Evolutionary conservation across 2,797 vertebrate species (phyloP), one percentile per base, ranked within the genome.

Genomic region (Thaleichthys pacificus): DNA sequence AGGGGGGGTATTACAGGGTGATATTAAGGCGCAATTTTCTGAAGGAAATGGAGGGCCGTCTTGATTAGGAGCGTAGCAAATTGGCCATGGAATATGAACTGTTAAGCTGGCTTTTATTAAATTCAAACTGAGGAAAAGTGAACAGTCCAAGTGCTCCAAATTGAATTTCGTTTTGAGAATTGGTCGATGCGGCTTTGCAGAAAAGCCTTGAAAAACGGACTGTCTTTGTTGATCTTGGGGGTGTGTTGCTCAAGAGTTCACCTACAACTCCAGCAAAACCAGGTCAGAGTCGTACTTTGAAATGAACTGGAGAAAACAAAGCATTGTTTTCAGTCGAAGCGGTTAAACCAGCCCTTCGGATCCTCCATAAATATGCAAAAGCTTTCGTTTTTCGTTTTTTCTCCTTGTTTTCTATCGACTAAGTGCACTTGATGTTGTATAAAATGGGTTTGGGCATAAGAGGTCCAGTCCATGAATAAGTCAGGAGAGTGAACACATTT

Each of bases 321-420:
- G 47, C 51, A 3, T 32, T 32, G 17, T 72, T 79, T 85, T 69
- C 69, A 69, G 64, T 72, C 60, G 66, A 76, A 28, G 63, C 74
- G 75, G 67, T 79, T 80, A 76, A 73, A 70, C 32, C 22, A 71
- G 71, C 57, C n/a, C 72, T 81, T n/a, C n/a, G n/a, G n/a, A n/a
- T 57, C 4, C 19, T 82, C 92, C 86, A 91, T 91, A 88, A 92
- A 93, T 92, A 93, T 90, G 87, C 85, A 88, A 88, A 86, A 83
- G 22, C 81, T 82, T 88, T 90, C 89, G 80, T 90, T 32, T 32
- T 90, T 89, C 80, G 71, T 79, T 77, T 77, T 76, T 32, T 73
- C 49, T 38, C n/a, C 57, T 14, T 32, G 30, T 19, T 28, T 60
- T 58, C 38, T 42, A 30, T 74, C 72, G 69, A 71, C 57, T 79